A percentile compares a stretch with the other conserved stretches of the same genome.
phyloP scores from a whole-genome alignment of 2,797 vertebrate species.

The Pipistrellus pygmaeus region DNA sequence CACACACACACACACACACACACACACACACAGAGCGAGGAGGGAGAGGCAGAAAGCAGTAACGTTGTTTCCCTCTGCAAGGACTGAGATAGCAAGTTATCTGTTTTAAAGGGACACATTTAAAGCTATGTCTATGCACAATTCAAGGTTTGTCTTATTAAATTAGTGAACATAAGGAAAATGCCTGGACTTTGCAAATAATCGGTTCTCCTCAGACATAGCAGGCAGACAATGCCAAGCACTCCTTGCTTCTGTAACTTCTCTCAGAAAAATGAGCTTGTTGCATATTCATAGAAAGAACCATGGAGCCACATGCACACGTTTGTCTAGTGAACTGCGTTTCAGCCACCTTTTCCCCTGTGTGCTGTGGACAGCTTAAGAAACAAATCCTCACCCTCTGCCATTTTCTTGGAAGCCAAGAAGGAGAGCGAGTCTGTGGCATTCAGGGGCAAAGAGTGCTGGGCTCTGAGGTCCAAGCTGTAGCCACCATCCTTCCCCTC shows the following conservation, averaged over 20 bases:
- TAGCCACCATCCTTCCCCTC: not conserved
- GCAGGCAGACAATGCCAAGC: not conserved
- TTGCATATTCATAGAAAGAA: not conserved
- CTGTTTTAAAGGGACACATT: not conserved
- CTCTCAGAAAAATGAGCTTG: not conserved
- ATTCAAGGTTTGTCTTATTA: not conserved
- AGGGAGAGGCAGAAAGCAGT: too few species aligned
- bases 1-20: not conserved
- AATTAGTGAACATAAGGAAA: not conserved
- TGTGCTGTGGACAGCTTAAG: not conserved
- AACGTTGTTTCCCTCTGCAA: not conserved
- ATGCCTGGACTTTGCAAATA: not conserved
- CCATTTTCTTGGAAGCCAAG: not conserved
- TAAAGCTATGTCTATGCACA: not conserved
- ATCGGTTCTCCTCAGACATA: not conserved
- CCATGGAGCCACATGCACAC: fast-evolving
- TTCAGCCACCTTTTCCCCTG: not conserved
- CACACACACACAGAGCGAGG: not conserved
- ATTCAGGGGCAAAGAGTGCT: fast-evolving
- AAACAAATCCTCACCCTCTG: not conserved
- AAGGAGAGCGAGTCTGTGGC: not conserved
- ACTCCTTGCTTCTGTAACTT: not conserved
- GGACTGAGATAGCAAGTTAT: not conserved
- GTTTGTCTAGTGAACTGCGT: not conserved
- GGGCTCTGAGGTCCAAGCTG: fast-evolving